phyloP scores from a whole-genome alignment of 1,140 invertebrate species.

The Drosophila paulistorum region DNA sequence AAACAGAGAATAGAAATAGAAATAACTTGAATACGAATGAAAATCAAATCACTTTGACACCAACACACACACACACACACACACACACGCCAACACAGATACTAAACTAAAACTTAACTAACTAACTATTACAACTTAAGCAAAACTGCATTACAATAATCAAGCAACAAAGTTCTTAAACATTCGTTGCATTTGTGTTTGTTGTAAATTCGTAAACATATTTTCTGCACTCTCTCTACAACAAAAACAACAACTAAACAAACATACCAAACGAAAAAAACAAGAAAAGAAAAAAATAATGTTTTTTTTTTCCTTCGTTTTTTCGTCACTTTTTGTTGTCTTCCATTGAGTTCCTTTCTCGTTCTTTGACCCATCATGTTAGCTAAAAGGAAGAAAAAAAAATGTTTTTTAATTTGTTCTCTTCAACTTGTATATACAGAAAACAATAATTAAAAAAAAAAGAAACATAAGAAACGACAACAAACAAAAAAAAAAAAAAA shows the following conservation, averaged over 20 bases:
- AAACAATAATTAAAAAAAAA: constrained; percentile 8
- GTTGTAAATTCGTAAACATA: neutral
- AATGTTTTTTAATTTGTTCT: constrained; percentile 3
- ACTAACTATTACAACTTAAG: constrained; percentile 10
- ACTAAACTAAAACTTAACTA: constrained; percentile 14
- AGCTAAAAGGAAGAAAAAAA: constrained; percentile 24
- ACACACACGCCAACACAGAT: neutral
- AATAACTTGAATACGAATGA: constrained; percentile 27
- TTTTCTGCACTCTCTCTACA: neutral
- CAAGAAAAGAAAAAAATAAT: neutral
- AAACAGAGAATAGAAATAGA: constrained; percentile 31
- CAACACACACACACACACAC: constrained; percentile 21
- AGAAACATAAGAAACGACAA: constrained; percentile 14
- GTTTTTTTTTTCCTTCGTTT: neutral
- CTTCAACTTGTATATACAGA: constrained; percentile 9
- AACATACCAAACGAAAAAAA: neutral
- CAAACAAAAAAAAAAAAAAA: constrained; percentile 21
- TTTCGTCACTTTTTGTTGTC: no score
- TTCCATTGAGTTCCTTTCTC: constrained; percentile 6
- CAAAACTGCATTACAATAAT: constrained; percentile 23
- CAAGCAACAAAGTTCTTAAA: constrained; percentile 12
- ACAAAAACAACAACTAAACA: neutral
- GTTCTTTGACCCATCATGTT: constrained; percentile 3
- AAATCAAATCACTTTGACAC: constrained; percentile 23
- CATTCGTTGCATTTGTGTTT: constrained; percentile 12